Conservation (phyloP, 2,113 vertebrate species). For the Crotalus viridis region DNA sequence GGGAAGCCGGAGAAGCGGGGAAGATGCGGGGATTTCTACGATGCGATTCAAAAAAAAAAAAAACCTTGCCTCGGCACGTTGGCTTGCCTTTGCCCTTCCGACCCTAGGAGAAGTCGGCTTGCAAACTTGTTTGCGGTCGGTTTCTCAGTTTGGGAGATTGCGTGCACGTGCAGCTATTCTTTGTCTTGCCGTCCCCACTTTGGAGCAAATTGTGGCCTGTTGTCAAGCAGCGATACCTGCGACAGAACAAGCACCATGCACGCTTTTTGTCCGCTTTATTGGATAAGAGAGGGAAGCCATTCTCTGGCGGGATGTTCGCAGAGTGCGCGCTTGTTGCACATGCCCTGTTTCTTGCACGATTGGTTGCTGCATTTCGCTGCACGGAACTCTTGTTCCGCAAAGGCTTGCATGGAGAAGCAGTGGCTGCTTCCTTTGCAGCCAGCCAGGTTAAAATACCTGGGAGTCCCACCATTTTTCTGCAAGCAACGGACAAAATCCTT, state of each 20-base stretch:
- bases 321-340: background rate
- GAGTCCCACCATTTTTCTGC: background rate
- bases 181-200: background rate
- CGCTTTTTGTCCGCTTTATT: background rate
- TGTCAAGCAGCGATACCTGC: background rate
- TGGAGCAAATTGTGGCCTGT: background rate
- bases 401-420: background rate
- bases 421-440: background rate
- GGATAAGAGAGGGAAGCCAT: background rate
- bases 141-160: background rate
- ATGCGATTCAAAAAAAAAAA: background rate
- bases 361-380: background rate
- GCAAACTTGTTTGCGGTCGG: background rate
- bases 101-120: background rate
- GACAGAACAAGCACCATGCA: background rate
- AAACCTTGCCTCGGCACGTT: background rate
- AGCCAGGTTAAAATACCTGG: background rate
- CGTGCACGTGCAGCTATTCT: background rate
- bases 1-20: background rate
- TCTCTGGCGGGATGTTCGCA: background rate
- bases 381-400: background rate
- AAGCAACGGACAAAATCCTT: background rate
- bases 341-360: background rate
- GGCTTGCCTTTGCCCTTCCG: background rate
- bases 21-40: background rate